These are phyloP conservation scores for Sanderia malayensis DNA, from an alignment of 30 jellyfish, hydroid and myxozoan genomes.

Conservation along the genomic window DNA sequence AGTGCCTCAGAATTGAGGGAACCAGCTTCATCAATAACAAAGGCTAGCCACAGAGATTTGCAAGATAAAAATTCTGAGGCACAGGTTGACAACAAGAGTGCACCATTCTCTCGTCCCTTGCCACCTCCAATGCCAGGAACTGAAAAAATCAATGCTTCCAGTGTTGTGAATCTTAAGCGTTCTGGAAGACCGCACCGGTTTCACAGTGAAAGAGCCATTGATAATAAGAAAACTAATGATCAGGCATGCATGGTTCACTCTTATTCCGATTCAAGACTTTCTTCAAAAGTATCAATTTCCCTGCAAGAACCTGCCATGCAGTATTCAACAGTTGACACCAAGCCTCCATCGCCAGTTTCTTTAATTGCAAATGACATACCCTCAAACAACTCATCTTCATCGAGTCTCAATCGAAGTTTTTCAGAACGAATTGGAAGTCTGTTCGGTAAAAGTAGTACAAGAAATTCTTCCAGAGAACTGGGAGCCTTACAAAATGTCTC, in stretches of 20 bases:
- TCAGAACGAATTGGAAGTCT: slow-evolving; percentile 34
- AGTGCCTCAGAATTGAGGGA: not conserved
- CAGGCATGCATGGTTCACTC: not conserved
- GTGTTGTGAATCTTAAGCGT: not conserved
- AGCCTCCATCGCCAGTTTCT: too few species aligned
- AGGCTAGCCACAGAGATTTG: not conserved
- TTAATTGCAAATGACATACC: too few species aligned
- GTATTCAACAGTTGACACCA: too few species aligned
- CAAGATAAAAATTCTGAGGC: not conserved
- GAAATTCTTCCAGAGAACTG: not conserved
- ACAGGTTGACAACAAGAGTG: not conserved
- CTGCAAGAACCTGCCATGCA: too few species aligned
- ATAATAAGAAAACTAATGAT: too few species aligned
- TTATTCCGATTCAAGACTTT: not conserved
- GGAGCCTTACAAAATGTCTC: not conserved
- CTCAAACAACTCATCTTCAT: not conserved
- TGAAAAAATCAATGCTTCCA: not conserved
- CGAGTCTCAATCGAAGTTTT: slow-evolving; percentile 16
- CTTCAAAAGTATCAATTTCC: too few species aligned
- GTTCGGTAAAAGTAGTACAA: slow-evolving; percentile 24
- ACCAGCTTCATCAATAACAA: not conserved
- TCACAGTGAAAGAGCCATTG: not conserved
- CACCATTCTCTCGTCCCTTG: not conserved
- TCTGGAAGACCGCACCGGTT: slow-evolving; percentile 2
- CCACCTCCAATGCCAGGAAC: slow-evolving; percentile 5